Evolutionary conservation across 2,797 vertebrate genomes (phyloP), one percentile per base, ranked within the genome.

Genomic region (Acanthurus tractus): DNA sequence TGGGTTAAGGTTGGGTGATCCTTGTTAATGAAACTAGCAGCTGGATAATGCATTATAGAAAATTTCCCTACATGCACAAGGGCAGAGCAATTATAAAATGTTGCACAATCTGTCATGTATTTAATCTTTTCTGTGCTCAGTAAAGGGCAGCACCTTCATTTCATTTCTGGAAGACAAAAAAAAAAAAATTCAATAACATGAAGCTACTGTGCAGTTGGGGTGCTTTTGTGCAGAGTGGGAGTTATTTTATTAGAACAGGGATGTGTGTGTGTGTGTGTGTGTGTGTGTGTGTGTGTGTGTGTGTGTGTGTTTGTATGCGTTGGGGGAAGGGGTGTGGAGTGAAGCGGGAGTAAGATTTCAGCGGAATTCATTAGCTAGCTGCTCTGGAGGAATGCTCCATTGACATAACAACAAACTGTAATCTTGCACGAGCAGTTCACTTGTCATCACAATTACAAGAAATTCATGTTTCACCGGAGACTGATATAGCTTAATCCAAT

Each of bases 241-340:
- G 65, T 61, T 76, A 20, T 82, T 88, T 90, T 88, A 89, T 92
- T 93, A 89, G 82, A 92, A 78, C 75, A 61, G 54, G 53, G 72
- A 75, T 59, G 44, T 69, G 54, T 81, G 7, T 72, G 59, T 63
- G 20, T 72, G 59, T 63, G 20, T 29, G 29, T 55, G 57, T 50
- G 63, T 61, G 22, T 10, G 7, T 44, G 77, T 68, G 53, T 53
- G 68, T 20, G 36, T 72, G 25, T 77, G 67, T 65, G 72, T 63
- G 46, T 72, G 78, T 64, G 68, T 64, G 68, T 38, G 63, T 54
- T 7, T 10, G 42, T 29, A 29, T 29, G 29, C 29, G 29, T 29
- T 29, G 65, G 76, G 58, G 73, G 64, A 65, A 58, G 61, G 61
- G 53, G 29, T 17, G 10, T 53, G 52, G 70, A 68, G 72, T 64